A percentile compares a stretch with the other conserved stretches of the same genome.
Conservation (phyloP, 2,797 vertebrate genomes). For the Podarcis lilfordi region DNA sequence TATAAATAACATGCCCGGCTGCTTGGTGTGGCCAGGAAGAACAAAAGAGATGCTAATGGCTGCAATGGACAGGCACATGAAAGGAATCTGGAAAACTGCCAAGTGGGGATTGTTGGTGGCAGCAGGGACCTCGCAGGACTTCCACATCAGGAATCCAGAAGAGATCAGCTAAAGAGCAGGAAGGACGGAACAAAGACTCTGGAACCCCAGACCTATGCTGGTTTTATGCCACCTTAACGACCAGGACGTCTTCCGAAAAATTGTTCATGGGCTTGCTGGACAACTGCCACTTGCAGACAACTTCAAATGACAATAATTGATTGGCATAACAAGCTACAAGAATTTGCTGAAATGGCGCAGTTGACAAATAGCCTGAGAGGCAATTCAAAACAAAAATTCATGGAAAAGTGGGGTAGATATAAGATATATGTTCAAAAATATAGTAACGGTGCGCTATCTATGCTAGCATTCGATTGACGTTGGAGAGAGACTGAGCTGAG, state of each 20-base stretch:
- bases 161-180: slow-evolving; percentile 49
- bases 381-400: no score
- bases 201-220: background rate
- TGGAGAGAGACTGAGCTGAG: no score
- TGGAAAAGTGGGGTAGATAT: no score
- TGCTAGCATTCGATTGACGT: no score
- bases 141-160: slow-evolving; percentile 58
- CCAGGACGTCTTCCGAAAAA: background rate
- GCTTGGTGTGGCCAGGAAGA: background rate
- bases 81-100: slow-evolving; percentile 59
- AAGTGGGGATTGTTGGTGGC: slow-evolving; percentile 37
- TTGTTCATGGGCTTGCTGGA: background rate
- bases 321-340: no score
- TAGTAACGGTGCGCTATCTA: no score
- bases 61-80: slow-evolving; percentile 40
- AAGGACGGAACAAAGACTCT: background rate
- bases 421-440: no score
- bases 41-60: slow-evolving; percentile 34
- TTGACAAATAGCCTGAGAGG: no score
- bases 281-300: no score
- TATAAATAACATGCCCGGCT: slow-evolving; percentile 54
- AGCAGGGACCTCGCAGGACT: slow-evolving; percentile 38
- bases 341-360: no score
- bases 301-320: background rate
- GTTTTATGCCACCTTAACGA: background rate